Percentiles rank a stretch among this genome's conserved stretches.
These are phyloP conservation scores for Cyphomyrus plagiostoma DNA, from an alignment of 2,113 vertebrate genomes.

Conservation along the genomic window DNA sequence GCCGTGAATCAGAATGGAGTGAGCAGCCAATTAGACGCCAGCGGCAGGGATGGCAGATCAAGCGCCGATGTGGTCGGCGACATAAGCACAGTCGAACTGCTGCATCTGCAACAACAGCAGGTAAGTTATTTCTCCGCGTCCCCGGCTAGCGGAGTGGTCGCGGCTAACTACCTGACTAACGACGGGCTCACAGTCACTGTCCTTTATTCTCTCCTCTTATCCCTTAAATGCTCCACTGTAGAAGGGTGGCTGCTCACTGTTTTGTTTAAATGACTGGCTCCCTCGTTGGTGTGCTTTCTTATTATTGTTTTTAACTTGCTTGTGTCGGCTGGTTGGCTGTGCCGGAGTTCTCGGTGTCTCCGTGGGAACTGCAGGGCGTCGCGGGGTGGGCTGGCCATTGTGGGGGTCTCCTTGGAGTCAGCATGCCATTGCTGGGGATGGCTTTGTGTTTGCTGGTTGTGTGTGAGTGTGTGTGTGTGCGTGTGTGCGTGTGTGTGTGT, in stretches of 20 bases:
- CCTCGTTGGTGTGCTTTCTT: not conserved
- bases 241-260: not conserved
- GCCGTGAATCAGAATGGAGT: slow-evolving; percentile 99
- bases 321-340: not conserved
- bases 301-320: not conserved
- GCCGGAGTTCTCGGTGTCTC: not conserved
- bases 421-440: slow-evolving; percentile 10
- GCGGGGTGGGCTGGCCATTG: not conserved
- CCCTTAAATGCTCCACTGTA: too few relatives aligned
- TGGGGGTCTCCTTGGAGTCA: slow-evolving; percentile 19
- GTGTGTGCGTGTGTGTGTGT: not conserved
- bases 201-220: not conserved
- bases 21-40: slow-evolving; percentile 99
- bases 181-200: not conserved
- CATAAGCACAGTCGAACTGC: slow-evolving; percentile 99
- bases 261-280: not conserved
- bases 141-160: not conserved
- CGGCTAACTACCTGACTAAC: not conserved
- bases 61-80: slow-evolving; percentile 97
- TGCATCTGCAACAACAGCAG: slow-evolving; percentile 99
- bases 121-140: slow-evolving; percentile 80
- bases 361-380: not conserved
- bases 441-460: slow-evolving; percentile 23
- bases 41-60: slow-evolving; percentile 99
- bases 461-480: slow-evolving; percentile 19